These are phyloP conservation scores for Choristoneura rosaceana DNA, from an alignment of 2,888 invertebrate genomes.

Conservation along the genomic window DNA sequence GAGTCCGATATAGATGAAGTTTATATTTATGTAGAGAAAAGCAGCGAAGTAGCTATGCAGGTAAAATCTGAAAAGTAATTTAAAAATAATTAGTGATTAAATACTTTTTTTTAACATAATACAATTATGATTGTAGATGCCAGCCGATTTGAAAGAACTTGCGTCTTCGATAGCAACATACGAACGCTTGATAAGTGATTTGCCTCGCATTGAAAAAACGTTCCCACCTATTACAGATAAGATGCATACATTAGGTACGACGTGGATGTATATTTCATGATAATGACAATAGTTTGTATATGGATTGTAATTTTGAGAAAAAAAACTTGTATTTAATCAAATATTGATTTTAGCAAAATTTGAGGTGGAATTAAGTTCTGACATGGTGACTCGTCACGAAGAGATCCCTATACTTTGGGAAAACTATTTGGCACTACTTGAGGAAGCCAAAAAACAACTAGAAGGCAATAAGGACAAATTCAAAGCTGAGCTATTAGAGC, in stretches of 20 bases:
- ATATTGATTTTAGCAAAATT: slow-evolving; percentile 85
- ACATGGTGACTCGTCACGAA: slow-evolving; percentile 84
- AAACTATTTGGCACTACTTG: slow-evolving; percentile 88
- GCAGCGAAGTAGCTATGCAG: slow-evolving; percentile 74
- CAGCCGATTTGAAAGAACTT: slow-evolving; percentile 90
- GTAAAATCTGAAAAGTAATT: slow-evolving; percentile 48
- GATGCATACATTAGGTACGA: slow-evolving; percentile 87
- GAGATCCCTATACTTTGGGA: slow-evolving; percentile 88
- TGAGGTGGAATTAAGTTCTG: slow-evolving; percentile 88
- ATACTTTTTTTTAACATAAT: no score
- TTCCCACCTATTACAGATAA: slow-evolving; percentile 92
- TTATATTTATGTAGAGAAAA: slow-evolving; percentile 75
- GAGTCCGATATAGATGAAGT: slow-evolving; percentile 82
- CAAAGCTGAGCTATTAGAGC: slow-evolving; percentile 88
- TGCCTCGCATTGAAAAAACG: slow-evolving; percentile 86
- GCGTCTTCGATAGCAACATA: slow-evolving; percentile 88
- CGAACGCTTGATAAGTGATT: slow-evolving; percentile 88
- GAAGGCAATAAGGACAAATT: slow-evolving; percentile 90
- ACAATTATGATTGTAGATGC: slow-evolving; percentile 80
- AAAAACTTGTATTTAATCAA: no score
- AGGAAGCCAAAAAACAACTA: slow-evolving; percentile 90
- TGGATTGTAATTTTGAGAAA: no score
- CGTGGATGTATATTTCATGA: no score
- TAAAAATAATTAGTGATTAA: no score
- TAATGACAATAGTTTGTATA: no score